Base-by-base conservation (phyloP, 2,888 invertebrate genomes). In the Leucophenga montana region DNA sequence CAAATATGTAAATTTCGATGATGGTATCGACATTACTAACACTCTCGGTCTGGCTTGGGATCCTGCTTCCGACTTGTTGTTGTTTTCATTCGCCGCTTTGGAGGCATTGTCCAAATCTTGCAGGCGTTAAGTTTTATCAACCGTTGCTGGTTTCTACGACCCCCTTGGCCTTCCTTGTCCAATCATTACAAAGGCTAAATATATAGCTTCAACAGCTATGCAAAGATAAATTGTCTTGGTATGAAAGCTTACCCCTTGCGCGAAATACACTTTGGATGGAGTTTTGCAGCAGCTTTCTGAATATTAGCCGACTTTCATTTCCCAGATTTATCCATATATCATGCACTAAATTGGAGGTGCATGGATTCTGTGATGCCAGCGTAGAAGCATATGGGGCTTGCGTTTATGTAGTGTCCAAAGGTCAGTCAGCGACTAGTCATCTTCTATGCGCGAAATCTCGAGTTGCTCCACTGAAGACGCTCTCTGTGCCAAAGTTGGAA, bases 121-220 rank as follows among this genome's bases (percentile, higher is more conserved):
- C n/a, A n/a, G n/a, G n/a, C 71, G 74, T 3, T 50, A 67, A 9
- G 59, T 73, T n/a, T 44, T 74, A 8, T 71, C 72, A 1, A 57
- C 68, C 13, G 68, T 73, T 16, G 72, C 73, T 22, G 44, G 70
- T 14, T 71, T 71, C 46, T 75, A 73, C 22, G 72, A 73, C 18
- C 76, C 70, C 3, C 73, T 87, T 92, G 95, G 97, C 91, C 97
- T 97, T n/a, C 73, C 73, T 33, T 53, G 70, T 14, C 68, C 76
- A 11, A 50, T 72, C 0, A 64, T 74, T 0, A 20, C 27, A n/a
- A 56, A 56, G 16, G 11, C 18, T 22, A 18, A 22, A 56, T n/a
- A n/a, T n/a, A n/a, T n/a, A 22, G 3, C 27, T 18, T 13, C 46
- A 46, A 6, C 14, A 46, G n/a, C n/a, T 76, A 8, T 75, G 74